A percentile compares a stretch with the other conserved stretches of the same genome.
These are phyloP conservation scores for Diprion similis DNA, from an alignment of 1,140 invertebrate genomes.

Conservation along the genomic window DNA sequence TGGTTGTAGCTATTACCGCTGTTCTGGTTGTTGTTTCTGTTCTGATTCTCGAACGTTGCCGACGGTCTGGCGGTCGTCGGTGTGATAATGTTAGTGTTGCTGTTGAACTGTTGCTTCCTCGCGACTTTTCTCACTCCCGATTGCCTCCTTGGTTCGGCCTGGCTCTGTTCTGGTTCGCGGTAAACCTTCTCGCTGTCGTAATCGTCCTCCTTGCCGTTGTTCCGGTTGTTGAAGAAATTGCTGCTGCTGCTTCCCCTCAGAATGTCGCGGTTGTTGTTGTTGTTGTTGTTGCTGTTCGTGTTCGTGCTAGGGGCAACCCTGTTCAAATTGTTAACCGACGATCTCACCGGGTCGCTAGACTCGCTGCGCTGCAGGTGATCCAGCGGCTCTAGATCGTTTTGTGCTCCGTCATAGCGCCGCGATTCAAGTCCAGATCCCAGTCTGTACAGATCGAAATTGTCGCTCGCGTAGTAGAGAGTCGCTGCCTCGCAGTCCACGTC, in stretches of 20 bases:
- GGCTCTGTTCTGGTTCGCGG: conserved; percentile 47
- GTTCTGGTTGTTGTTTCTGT: conserved; percentile 38
- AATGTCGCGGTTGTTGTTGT: conserved; percentile 58
- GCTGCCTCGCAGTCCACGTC: conserved; percentile 85
- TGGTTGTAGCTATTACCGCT: conserved; percentile 31
- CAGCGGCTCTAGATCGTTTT: conserved; percentile 74
- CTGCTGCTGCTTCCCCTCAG: conserved; percentile 72
- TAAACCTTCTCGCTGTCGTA: conserved; percentile 63
- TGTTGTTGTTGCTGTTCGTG: no score
- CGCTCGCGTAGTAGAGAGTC: conserved; percentile 79
- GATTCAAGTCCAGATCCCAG: conserved; percentile 70
- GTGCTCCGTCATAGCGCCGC: conserved; percentile 50
- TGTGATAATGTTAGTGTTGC: conserved; percentile 33
- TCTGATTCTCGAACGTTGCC: conserved; percentile 43
- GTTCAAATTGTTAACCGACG: conserved; percentile 47
- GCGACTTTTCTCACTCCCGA: conserved; percentile 51
- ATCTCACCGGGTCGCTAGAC: conserved; percentile 68
- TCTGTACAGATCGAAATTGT: conserved; percentile 84
- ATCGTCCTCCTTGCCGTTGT: conserved; percentile 65
- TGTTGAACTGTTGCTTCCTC: conserved; percentile 48
- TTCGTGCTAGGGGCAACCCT: conserved; percentile 42
- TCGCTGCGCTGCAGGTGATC: conserved; percentile 80
- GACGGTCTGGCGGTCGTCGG: conserved; percentile 34
- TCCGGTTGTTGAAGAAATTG: conserved; percentile 72
- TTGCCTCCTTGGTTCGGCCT: conserved; percentile 52